Evolutionary conservation across 35 echinoderm and acorn worm species (phyloP).

Genomic region (Holothuria glaberrima): DNA sequence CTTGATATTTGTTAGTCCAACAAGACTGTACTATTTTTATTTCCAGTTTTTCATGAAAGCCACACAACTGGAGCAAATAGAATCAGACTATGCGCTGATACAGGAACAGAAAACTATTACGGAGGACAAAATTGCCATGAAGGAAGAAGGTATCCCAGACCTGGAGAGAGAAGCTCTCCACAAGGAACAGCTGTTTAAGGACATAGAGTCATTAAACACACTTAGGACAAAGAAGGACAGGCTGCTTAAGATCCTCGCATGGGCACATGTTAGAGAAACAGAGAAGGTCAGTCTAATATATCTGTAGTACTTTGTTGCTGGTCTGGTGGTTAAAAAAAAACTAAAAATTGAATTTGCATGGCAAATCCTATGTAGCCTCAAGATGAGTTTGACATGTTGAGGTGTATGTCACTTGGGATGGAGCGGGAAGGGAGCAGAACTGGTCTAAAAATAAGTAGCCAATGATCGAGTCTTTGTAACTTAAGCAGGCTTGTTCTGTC

Average conservation of each 20-base stretch:
- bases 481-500: no score
- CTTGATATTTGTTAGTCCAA: no score
- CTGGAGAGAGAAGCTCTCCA: slow-evolving; percentile 71
- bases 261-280: slow-evolving; percentile 78
- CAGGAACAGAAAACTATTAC: slow-evolving; percentile 68
- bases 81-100: slow-evolving; percentile 71
- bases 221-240: slow-evolving; percentile 67
- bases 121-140: slow-evolving; percentile 56
- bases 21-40: no score
- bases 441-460: no score
- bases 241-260: slow-evolving; percentile 68
- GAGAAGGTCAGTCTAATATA: slow-evolving; percentile 57
- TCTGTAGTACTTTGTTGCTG: no score
- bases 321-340: no score
- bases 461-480: no score
- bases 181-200: slow-evolving; percentile 78
- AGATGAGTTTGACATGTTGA: no score
- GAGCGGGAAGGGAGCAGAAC: no score
- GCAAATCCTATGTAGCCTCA: no score
- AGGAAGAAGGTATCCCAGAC: slow-evolving; percentile 77
- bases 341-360: no score
- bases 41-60: slow-evolving; percentile 90
- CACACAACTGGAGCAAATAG: slow-evolving; percentile 89
- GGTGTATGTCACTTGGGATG: no score
- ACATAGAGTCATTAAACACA: slow-evolving; percentile 68